A percentile compares a stretch with the other conserved stretches of the same genome.
Conservation (phyloP, 2,888 invertebrate genomes). For the Pollenia amentaria region DNA sequence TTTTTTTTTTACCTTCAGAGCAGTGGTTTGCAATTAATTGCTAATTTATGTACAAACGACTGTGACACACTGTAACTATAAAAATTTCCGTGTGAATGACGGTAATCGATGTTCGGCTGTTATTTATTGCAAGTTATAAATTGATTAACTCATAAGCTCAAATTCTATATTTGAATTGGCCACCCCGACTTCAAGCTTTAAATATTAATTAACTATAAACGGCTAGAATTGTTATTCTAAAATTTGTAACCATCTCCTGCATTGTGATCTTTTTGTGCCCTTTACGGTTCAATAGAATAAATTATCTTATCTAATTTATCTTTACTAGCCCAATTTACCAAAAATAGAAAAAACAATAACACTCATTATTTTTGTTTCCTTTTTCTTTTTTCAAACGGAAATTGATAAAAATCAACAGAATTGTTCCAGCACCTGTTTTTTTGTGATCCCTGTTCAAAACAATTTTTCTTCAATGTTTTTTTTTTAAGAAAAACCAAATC, state of each 20-base stretch:
- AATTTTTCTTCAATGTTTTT: not conserved
- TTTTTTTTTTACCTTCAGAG: too few species aligned
- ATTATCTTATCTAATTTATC: conserved; percentile 3
- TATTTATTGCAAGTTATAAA: too few species aligned
- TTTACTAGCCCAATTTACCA: conserved; percentile 3
- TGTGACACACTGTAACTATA: too few species aligned
- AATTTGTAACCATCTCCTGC: not conserved
- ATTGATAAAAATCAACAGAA: not conserved
- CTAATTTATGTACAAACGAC: too few species aligned
- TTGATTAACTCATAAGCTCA: too few species aligned
- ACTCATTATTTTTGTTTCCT: not conserved
- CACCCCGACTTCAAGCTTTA: too few species aligned
- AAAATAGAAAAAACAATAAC: not conserved
- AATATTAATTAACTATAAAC: too few species aligned
- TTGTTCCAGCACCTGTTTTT: not conserved
- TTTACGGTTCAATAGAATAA: not conserved
- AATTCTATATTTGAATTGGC: too few species aligned
- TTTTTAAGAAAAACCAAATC: not conserved
- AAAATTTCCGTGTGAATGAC: too few species aligned
- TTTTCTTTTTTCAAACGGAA: not conserved
- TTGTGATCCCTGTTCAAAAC: not conserved
- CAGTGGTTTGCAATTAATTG: too few species aligned
- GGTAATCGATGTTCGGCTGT: too few species aligned
- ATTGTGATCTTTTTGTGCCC: not conserved
- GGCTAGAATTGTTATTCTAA: too few species aligned